These are phyloP conservation scores for Ptilonorhynchus violaceus DNA, from an alignment of 2,113 vertebrate genomes.

Conservation along the genomic window DNA sequence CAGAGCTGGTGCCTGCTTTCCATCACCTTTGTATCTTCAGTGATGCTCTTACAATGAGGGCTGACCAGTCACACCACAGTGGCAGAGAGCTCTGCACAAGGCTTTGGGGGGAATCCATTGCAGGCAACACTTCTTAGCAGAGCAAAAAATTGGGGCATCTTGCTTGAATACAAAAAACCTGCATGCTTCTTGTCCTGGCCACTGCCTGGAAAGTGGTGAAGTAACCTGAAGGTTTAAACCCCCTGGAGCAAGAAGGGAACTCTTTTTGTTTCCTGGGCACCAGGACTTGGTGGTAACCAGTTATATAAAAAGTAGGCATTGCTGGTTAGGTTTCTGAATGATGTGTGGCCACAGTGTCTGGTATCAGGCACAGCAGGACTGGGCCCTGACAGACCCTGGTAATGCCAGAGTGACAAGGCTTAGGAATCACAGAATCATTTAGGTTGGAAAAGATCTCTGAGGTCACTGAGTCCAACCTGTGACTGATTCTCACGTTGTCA, in stretches of 20 bases:
- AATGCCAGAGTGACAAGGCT: rapidly evolving
- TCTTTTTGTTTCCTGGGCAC: not conserved
- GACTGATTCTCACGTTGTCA: rapidly evolving
- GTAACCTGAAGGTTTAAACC: not conserved
- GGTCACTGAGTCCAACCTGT: rapidly evolving
- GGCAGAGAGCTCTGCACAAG: rapidly evolving
- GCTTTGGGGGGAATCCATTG: not conserved
- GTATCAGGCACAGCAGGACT: not conserved
- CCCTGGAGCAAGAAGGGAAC: no score
- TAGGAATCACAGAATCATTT: no score
- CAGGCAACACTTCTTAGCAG: no score
- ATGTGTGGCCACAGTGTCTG: not conserved
- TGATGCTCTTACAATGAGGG: not conserved
- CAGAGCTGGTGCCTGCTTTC: not conserved
- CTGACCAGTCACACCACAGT: not conserved
- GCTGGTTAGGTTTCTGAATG: not conserved
- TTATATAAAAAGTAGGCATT: rapidly evolving
- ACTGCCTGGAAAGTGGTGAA: no score
- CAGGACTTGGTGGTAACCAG: not conserved
- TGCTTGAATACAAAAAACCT: rapidly evolving
- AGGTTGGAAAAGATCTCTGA: not conserved
- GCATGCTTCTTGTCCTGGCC: not conserved
- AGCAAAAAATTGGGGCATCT: not conserved
- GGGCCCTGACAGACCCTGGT: not conserved
- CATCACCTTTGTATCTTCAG: not conserved